Percentiles rank a stretch among this genome's conserved stretches.
Conservation (phyloP, 2,113 vertebrate genomes). For the Condylura cristata region DNA sequence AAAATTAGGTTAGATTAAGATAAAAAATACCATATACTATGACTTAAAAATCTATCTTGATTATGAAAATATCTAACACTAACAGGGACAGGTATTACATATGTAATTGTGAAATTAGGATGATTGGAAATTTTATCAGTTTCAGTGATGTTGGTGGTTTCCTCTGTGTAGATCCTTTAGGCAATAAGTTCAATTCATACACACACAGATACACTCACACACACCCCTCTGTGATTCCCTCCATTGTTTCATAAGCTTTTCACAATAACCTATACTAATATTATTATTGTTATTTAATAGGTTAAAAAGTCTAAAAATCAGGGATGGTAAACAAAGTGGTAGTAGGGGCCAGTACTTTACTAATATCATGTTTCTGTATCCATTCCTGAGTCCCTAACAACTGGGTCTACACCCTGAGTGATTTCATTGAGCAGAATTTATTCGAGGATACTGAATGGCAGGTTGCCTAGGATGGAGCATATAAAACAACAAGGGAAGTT, state of each 20-base stretch:
- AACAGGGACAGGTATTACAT: background rate
- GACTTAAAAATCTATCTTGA: constrained; percentile 27
- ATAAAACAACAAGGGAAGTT: background rate
- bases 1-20: too few relatives aligned
- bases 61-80: constrained; percentile 33
- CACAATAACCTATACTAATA: background rate
- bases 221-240: background rate
- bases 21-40: background rate
- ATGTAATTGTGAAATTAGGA: background rate
- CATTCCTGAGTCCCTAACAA: background rate
- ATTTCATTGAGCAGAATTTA: background rate
- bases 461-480: background rate
- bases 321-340: background rate
- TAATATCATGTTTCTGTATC: background rate
- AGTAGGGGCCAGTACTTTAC: background rate
- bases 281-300: background rate
- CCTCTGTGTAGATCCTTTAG: background rate
- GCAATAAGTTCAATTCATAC: background rate
- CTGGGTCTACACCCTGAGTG: background rate
- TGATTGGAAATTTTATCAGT: background rate
- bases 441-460: background rate
- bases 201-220: background rate
- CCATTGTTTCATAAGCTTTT: background rate
- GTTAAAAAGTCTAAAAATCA: background rate
- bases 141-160: background rate